A percentile compares a stretch with the other conserved stretches of the same genome.
Conservation (phyloP, 2,113 vertebrate genomes). For the Syrrhaptes paradoxus region DNA sequence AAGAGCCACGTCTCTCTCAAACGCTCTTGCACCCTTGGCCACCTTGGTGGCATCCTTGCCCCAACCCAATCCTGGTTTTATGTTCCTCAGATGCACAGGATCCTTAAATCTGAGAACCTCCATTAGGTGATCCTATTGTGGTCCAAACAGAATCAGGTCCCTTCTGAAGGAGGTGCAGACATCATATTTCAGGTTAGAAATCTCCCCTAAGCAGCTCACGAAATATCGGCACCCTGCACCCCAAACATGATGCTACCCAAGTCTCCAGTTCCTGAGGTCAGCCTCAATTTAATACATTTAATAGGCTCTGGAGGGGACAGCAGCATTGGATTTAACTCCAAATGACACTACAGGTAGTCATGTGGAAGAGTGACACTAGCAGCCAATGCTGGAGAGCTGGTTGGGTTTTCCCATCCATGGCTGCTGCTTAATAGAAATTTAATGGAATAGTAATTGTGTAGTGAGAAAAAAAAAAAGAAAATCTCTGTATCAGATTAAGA, state of each 20-base stretch:
- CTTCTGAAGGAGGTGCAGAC: background rate
- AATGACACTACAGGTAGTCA: background rate
- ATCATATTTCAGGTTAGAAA: background rate
- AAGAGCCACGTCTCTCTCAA: background rate
- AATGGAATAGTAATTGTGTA: slow-evolving; percentile 24
- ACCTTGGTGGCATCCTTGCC: background rate
- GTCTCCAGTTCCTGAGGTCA: background rate
- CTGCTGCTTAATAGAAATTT: slow-evolving; percentile 5
- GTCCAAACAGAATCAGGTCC: background rate
- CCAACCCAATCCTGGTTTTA: background rate
- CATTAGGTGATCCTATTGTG: background rate
- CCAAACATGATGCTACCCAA: background rate
- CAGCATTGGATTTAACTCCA: background rate
- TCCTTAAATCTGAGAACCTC: background rate
- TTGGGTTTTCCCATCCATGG: background rate
- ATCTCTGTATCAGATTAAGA: slow-evolving; percentile 23
- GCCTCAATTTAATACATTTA: background rate
- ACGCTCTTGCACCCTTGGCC: background rate
- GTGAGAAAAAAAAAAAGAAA: background rate
- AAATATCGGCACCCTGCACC: background rate
- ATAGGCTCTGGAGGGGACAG: background rate
- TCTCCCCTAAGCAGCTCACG: background rate
- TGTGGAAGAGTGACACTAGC: background rate
- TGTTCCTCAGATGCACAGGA: background rate
- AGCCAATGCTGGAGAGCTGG: background rate